Evolutionary conservation across 2,888 invertebrate species (phyloP).

Genomic region (Esperia sulphurella): DNA sequence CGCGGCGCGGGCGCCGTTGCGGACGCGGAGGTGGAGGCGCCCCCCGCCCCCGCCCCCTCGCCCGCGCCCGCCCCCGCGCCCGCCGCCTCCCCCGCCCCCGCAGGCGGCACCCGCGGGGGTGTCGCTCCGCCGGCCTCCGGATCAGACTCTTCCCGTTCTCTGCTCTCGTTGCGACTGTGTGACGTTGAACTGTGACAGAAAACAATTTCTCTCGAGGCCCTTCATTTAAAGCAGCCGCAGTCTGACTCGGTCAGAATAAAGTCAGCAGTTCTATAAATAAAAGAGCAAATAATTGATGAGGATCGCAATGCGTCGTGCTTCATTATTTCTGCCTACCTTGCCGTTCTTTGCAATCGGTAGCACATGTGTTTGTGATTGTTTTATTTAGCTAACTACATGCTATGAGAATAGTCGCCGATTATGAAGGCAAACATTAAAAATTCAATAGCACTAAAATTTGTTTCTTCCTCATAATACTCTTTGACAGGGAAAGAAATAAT

Average conservation of each 20-base stretch:
- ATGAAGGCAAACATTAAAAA: no score
- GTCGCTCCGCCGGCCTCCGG: conserved; percentile 23
- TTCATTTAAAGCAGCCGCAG: no score
- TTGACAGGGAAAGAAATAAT: no score
- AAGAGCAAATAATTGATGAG: no score
- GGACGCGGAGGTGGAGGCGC: conserved; percentile 7
- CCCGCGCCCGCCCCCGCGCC: conserved; percentile 4
- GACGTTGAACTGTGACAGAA: conserved; percentile 21
- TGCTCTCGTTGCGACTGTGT: conserved; percentile 10
- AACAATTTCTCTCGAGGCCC: no score
- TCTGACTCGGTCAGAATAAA: no score
- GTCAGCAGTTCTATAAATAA: no score
- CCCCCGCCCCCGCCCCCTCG: not conserved
- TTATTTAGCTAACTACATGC: not conserved
- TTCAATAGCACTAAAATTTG: no score
- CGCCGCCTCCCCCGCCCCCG: not conserved
- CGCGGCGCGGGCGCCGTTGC: not conserved
- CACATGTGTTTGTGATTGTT: not conserved
- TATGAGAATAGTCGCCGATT: no score
- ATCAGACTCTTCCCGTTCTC: conserved; percentile 16
- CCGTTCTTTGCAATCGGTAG: no score
- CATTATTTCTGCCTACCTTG: not conserved
- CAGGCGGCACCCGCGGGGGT: conserved; percentile 7
- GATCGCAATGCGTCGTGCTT: conserved; percentile 2
- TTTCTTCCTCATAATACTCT: no score